phyloP scores from a whole-genome alignment of 2,797 vertebrate genomes.

The Bradypodion ventrale region DNA sequence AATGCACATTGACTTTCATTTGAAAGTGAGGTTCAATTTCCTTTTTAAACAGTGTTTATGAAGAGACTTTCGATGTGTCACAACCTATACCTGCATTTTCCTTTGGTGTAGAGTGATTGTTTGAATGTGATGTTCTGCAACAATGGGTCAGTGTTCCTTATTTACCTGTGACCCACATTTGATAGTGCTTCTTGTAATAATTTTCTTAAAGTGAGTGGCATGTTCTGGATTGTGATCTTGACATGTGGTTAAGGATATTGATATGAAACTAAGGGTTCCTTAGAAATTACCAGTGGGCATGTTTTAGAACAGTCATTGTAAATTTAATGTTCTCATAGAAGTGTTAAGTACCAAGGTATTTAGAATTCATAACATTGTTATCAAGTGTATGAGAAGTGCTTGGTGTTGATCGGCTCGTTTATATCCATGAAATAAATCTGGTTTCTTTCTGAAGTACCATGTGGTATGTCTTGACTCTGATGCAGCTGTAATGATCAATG shows the following conservation, averaged over 20 bases:
- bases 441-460: conserved; percentile 87
- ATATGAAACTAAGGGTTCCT: conserved; percentile 84
- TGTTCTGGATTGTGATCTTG: conserved; percentile 83
- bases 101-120: conserved; percentile 85
- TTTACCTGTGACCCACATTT: conserved; percentile 83
- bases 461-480: conserved; percentile 44
- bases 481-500: neutral
- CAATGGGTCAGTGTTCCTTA: conserved; percentile 80
- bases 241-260: conserved; percentile 82
- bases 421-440: conserved; percentile 98
- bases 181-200: conserved; percentile 92
- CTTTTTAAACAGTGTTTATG: conserved; percentile 82
- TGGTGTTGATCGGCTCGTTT: conserved; percentile 94
- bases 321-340: conserved; percentile 80
- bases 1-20: conserved; percentile 81
- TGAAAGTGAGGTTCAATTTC: conserved; percentile 81
- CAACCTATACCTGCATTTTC: conserved; percentile 82
- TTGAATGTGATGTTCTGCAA: conserved; percentile 87
- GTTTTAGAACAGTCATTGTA: conserved; percentile 82
- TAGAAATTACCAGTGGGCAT: conserved; percentile 84
- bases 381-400: conserved; percentile 84
- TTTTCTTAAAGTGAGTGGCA: conserved; percentile 85
- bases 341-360: conserved; percentile 77
- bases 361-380: conserved; percentile 80
- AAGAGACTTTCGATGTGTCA: conserved; percentile 74